Evolutionary conservation across 1,140 invertebrate species (phyloP), one percentile per base, ranked within the genome.

Genomic region (Cyphomyrmex costatus): DNA sequence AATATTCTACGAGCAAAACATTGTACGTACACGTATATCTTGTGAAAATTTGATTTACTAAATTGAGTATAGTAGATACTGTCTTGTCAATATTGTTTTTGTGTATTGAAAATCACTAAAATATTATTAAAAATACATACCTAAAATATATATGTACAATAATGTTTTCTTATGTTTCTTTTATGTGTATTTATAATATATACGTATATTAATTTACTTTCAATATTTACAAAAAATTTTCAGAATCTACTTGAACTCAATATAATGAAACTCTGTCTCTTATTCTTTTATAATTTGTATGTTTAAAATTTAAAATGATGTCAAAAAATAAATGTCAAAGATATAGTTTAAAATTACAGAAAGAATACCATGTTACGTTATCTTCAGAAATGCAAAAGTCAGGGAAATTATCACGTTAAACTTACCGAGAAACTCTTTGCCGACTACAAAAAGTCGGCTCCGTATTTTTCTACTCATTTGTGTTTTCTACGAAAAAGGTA

Each of bases 391-490:
- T 16, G n/a, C 46, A 12, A 61, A 63, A 14, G 12, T 77, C 10
- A 14, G 4, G 16, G 0, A 68, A 80, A 46, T 70, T 80, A 56
- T 56, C 21, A 14, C 42, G 27, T 27, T 8, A 42, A 3, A 49
- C n/a, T 21, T 33, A 27, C 12, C 27, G 36, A 70, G 24, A 65
- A 80, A 65, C 42, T 68, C 46, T 56, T 36, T 56, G 63, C 21
- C 10, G 12, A 56, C 51, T 58, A 36, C 51, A 46, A 4, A 58
- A 82, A 60, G 8, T 27, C 21, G 14, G 6, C 16, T 71, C 12
- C 2, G 6, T 73, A 58, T 73, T 71, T 82, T 83, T 60, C 42
- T 73, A 33, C 27, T 80, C 63, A 80, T 56, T 80, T 70, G 21
- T 42, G 8, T 51, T 58, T 30, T 8, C n/a, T 21, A 24, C 60